phyloP scores from a whole-genome alignment of 2,888 invertebrate genomes.

The Drosophila incognita region DNA sequence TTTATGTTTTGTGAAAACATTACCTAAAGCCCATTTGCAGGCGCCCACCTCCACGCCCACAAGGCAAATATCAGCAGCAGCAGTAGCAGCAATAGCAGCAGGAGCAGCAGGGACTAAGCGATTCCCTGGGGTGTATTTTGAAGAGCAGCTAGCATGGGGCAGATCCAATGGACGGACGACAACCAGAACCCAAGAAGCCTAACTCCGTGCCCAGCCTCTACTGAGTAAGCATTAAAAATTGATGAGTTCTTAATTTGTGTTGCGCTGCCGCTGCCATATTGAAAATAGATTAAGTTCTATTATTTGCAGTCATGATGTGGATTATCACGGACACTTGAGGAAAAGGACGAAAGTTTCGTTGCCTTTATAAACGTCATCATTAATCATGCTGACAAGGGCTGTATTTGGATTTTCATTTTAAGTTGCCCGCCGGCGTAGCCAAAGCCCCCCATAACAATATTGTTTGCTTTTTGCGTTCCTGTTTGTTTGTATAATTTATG shows the following conservation, averaged over 20 bases:
- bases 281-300: slow-evolving; percentile 83
- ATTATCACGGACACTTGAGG: slow-evolving; percentile 76
- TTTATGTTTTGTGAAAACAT: slow-evolving; percentile 72
- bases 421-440: slow-evolving; percentile 19
- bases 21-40: slow-evolving; percentile 64
- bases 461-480: slow-evolving; percentile 51
- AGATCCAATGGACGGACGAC: slow-evolving; percentile 26
- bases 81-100: neutral
- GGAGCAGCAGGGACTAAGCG: slow-evolving; percentile 37
- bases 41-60: slow-evolving; percentile 12
- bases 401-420: slow-evolving; percentile 71
- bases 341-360: slow-evolving; percentile 56
- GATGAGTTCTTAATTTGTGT: slow-evolving; percentile 82
- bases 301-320: slow-evolving; percentile 82
- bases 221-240: slow-evolving; percentile 78
- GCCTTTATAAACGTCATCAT: slow-evolving; percentile 78
- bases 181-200: slow-evolving; percentile 18
- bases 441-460: slow-evolving; percentile 42
- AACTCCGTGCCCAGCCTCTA: slow-evolving; percentile 37
- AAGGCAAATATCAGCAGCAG: slow-evolving; percentile 11
- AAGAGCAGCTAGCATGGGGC: slow-evolving; percentile 40
- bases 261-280: slow-evolving; percentile 72
- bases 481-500: slow-evolving; percentile 71
- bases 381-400: slow-evolving; percentile 78
- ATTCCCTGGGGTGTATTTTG: slow-evolving; percentile 76